Conservation (phyloP, 2,113 vertebrate species). For the Eubucco bourcierii region DNA sequence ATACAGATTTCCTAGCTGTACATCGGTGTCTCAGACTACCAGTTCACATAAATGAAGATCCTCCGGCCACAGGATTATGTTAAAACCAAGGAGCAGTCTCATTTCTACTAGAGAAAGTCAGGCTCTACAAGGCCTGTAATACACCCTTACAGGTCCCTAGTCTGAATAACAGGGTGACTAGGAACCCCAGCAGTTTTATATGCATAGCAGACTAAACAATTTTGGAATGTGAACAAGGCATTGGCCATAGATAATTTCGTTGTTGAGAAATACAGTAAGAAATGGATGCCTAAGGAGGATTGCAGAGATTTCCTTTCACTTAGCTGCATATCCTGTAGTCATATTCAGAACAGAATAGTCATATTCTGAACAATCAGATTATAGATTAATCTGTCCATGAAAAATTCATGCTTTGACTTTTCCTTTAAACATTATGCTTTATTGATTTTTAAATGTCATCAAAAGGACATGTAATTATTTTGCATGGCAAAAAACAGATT, state of each 20-base stretch:
- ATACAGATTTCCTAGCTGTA: neutral
- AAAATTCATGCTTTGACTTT: conserved; percentile 44
- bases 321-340: neutral
- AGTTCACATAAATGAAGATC: neutral
- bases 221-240: neutral
- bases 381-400: neutral
- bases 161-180: neutral
- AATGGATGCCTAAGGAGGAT: neutral
- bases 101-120: neutral
- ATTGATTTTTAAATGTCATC: conserved; percentile 29
- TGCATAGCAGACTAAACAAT: neutral
- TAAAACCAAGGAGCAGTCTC: neutral
- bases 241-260: neutral
- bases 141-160: neutral
- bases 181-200: neutral
- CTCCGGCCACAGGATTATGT: neutral
- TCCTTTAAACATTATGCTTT: neutral
- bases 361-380: neutral
- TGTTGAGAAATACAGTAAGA: neutral
- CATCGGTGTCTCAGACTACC: neutral
- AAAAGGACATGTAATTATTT: conserved; percentile 41
- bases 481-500: neutral
- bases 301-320: neutral
- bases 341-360: neutral
- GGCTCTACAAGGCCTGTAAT: neutral